These are phyloP conservation scores for Clusia tigrina DNA, from an alignment of 2,888 invertebrate genomes.

Conservation along the genomic window DNA sequence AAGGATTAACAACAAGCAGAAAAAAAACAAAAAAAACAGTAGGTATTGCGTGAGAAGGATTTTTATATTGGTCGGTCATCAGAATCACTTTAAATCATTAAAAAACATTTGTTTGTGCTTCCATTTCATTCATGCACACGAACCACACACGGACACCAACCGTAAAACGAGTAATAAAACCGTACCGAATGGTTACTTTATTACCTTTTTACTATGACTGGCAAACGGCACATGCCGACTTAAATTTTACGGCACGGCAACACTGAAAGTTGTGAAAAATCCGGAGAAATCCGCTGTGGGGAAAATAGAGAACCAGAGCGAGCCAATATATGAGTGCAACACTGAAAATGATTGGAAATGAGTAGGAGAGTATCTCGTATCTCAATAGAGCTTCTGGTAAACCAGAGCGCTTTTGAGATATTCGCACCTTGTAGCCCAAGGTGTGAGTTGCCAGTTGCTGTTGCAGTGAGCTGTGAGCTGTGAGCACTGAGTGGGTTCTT, in stretches of 20 bases:
- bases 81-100: conserved; percentile 48
- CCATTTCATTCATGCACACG: conserved; percentile 9
- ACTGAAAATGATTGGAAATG: background rate
- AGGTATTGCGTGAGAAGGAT: conserved; percentile 56
- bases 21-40: conserved; percentile 54
- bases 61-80: conserved; percentile 54
- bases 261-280: conserved; percentile 21
- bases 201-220: conserved; percentile 32
- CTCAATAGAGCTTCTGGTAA: background rate
- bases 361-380: background rate
- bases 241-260: too few species aligned
- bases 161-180: conserved; percentile 54
- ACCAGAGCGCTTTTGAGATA: too few species aligned
- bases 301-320: background rate
- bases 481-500: conserved; percentile 1
- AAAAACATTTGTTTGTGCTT: conserved; percentile 34
- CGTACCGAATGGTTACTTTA: conserved; percentile 48
- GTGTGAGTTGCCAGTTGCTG: too few species aligned
- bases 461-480: background rate
- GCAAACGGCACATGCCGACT: conserved; percentile 21
- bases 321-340: background rate
- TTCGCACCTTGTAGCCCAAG: too few species aligned
- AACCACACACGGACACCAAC: conserved; percentile 44
- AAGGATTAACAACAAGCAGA: conserved; percentile 41
- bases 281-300: background rate